Percentiles rank a stretch among this genome's conserved stretches.
phyloP scores from a whole-genome alignment of 2,113 vertebrate genomes.

The Neogobius melanostomus region DNA sequence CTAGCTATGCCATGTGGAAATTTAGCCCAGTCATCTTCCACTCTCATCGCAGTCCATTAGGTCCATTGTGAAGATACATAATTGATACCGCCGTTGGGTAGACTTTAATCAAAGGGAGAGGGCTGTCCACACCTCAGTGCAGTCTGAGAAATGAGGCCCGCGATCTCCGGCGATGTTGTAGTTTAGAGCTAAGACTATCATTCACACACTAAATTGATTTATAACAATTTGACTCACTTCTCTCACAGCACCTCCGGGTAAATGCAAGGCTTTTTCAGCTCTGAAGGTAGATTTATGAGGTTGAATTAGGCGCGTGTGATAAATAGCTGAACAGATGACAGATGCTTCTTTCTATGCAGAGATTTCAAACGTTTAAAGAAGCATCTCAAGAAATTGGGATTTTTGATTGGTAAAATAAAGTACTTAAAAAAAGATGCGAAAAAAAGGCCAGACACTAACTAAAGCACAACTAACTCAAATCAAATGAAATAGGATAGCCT shows the following conservation, averaged over 20 bases:
- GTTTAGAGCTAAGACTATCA: slow-evolving; percentile 50
- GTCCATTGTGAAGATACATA: slow-evolving; percentile 76
- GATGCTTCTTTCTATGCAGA: slow-evolving; percentile 24
- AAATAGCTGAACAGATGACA: slow-evolving; percentile 20
- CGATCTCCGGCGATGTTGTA: slow-evolving; percentile 53
- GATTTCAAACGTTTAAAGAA: neutral
- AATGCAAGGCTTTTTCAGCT: slow-evolving; percentile 27
- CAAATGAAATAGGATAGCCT: too few species aligned
- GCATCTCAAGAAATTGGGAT: too few species aligned
- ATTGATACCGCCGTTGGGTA: slow-evolving; percentile 76
- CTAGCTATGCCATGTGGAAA: slow-evolving; percentile 66
- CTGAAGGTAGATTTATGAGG: slow-evolving; percentile 28
- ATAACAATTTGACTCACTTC: slow-evolving; percentile 54
- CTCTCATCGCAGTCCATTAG: slow-evolving; percentile 74
- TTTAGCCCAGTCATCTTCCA: slow-evolving; percentile 74
- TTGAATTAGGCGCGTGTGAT: slow-evolving; percentile 21
- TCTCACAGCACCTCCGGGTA: slow-evolving; percentile 33
- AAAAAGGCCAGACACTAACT: too few species aligned
- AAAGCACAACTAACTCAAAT: too few species aligned
- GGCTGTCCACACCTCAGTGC: slow-evolving; percentile 53
- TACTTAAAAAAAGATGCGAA: too few species aligned
- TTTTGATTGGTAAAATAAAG: too few species aligned
- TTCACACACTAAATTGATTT: slow-evolving; percentile 62
- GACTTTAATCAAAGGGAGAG: slow-evolving; percentile 75
- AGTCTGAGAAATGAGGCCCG: slow-evolving; percentile 65